Percentiles rank a stretch among this genome's conserved stretches.
Evolutionary conservation across 2,113 vertebrate genomes (phyloP).

Genomic region (Oxyura jamaicensis): DNA sequence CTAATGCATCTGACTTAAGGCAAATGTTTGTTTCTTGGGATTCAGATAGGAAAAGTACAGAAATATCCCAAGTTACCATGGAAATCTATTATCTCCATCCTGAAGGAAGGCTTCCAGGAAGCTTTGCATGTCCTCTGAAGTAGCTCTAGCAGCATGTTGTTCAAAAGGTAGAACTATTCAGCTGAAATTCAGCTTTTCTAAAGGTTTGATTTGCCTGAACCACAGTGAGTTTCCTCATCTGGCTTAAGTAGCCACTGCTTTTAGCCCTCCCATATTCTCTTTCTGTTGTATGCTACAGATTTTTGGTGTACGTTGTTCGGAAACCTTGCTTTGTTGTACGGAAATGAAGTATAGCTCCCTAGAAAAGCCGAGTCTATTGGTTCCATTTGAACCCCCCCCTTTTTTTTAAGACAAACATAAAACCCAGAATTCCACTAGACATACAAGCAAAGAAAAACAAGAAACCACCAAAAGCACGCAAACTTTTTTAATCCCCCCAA

Average conservation of each 20-base stretch:
- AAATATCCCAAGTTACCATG: too few species aligned
- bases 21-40: neutral
- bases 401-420: neutral
- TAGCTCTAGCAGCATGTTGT: neutral
- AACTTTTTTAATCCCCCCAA: neutral
- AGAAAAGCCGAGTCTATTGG: neutral
- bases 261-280: neutral
- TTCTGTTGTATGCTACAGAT: neutral
- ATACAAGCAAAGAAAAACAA: neutral
- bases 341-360: neutral
- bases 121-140: neutral
- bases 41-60: neutral
- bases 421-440: neutral
- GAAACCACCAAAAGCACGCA: neutral
- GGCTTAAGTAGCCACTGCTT: neutral
- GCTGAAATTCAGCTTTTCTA: neutral
- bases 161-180: neutral
- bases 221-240: neutral
- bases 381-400: neutral
- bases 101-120: neutral
- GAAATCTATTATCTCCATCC: neutral
- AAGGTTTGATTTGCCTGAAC: neutral
- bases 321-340: neutral
- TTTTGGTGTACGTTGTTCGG: neutral
- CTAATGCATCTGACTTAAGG: fast-evolving